phyloP scores from a whole-genome alignment of 2,113 vertebrate genomes.

The Gymnogyps californianus region DNA sequence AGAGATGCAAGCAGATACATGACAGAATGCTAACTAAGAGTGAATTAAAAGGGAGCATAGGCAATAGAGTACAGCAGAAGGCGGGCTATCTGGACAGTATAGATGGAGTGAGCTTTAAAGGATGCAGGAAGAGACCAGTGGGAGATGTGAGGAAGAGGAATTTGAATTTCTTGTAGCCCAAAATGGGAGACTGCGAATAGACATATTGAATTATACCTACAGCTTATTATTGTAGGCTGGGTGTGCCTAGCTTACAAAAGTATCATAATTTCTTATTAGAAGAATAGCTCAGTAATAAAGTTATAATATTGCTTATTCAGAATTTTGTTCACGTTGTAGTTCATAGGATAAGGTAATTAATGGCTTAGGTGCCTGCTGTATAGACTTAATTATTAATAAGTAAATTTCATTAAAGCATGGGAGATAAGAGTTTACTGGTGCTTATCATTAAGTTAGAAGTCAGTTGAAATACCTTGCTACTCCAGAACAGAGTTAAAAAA shows the following conservation, averaged over 20 bases:
- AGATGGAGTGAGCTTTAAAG: background rate
- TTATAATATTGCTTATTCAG: background rate
- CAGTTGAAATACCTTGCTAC: background rate
- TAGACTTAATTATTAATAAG: background rate
- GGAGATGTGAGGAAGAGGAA: background rate
- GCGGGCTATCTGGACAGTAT: background rate
- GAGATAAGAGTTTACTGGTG: background rate
- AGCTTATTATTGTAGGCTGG: background rate
- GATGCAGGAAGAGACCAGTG: background rate
- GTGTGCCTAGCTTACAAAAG: background rate
- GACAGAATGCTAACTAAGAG: background rate
- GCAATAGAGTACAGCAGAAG: background rate
- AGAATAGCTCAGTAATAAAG: background rate
- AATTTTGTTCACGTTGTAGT: background rate
- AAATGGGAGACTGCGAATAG: background rate
- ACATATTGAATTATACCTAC: background rate
- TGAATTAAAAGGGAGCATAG: background rate
- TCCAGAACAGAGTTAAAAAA: background rate
- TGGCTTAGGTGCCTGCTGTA: background rate
- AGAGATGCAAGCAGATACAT: background rate
- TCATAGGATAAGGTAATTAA: background rate
- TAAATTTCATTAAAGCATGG: background rate
- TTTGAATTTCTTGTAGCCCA: background rate
- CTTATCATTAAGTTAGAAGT: background rate
- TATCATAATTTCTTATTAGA: background rate